These are phyloP conservation scores for Mormyrus lacerda DNA, from an alignment of 2,113 vertebrate genomes.

Conservation along the genomic window DNA sequence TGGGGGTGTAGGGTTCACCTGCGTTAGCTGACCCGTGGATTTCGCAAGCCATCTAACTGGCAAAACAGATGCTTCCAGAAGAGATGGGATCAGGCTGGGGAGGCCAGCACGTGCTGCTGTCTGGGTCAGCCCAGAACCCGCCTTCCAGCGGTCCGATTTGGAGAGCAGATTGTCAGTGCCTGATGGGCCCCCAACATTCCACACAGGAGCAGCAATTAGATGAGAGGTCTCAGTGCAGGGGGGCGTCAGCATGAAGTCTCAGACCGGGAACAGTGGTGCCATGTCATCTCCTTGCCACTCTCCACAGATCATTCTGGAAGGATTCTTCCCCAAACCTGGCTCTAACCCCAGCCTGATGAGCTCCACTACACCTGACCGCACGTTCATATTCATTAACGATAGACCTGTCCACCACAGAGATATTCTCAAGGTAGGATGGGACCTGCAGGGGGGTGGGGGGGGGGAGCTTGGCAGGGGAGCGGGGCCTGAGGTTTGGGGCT, in stretches of 20 bases:
- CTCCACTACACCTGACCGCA: constrained; percentile 74
- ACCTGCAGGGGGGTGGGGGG: neutral
- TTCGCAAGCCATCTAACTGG: constrained; percentile 7
- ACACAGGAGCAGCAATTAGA: neutral
- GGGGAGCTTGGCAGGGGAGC: neutral
- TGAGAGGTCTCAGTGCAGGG: neutral
- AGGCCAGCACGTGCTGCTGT: neutral
- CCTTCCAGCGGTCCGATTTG: neutral
- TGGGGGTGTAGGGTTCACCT: neutral
- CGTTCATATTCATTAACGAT: constrained; percentile 81
- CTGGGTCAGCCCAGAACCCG: neutral
- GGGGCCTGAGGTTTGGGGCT: neutral
- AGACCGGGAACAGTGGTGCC: neutral
- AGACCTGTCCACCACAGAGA: constrained; percentile 85
- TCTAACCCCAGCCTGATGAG: constrained; percentile 69
- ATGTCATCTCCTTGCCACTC: neutral
- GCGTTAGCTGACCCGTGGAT: neutral
- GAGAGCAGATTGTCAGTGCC: neutral
- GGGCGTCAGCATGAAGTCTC: neutral
- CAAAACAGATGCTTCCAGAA: constrained; percentile 12
- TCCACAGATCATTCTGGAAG: constrained; percentile 73
- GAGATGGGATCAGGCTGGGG: neutral
- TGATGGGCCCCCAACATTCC: neutral
- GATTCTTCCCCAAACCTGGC: constrained; percentile 79
- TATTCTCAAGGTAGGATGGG: constrained; percentile 80